Evolutionary conservation across 2,113 vertebrate species (phyloP).

Genomic region (Turdus rufiventris): DNA sequence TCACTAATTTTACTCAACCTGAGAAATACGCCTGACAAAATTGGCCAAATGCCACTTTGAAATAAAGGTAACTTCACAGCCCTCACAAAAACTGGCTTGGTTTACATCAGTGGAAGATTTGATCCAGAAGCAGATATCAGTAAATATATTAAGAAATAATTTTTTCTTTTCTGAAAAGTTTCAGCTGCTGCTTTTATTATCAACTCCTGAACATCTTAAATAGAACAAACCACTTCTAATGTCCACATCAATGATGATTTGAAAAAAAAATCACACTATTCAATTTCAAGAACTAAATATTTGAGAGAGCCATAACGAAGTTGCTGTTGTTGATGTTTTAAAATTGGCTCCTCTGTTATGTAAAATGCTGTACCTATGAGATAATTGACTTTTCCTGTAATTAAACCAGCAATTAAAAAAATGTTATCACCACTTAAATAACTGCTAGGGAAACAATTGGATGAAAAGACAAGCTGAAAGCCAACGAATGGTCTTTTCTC

Average conservation of each 20-base stretch:
- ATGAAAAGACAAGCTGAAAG: conserved; percentile 50
- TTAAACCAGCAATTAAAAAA: conserved; percentile 44
- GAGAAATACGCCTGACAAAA: neutral
- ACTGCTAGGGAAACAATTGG: conserved; percentile 45
- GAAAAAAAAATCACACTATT: neutral
- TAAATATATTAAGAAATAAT: neutral
- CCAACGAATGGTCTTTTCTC: conserved; percentile 38
- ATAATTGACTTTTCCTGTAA: conserved; percentile 37
- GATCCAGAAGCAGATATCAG: neutral
- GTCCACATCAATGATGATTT: neutral
- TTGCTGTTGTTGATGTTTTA: neutral
- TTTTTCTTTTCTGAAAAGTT: neutral
- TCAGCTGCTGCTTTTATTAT: neutral
- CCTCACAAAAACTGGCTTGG: neutral
- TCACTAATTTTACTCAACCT: neutral
- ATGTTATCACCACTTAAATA: conserved; percentile 22
- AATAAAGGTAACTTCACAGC: neutral
- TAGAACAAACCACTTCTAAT: neutral
- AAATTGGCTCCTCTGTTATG: neutral
- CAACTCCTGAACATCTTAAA: neutral
- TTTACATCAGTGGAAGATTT: neutral
- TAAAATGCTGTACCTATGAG: neutral
- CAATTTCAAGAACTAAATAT: conserved; percentile 17
- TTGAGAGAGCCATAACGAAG: neutral
- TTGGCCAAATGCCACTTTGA: neutral